Conservation (phyloP, 2,888 invertebrate genomes). For the Tinea semifulvella region DNA sequence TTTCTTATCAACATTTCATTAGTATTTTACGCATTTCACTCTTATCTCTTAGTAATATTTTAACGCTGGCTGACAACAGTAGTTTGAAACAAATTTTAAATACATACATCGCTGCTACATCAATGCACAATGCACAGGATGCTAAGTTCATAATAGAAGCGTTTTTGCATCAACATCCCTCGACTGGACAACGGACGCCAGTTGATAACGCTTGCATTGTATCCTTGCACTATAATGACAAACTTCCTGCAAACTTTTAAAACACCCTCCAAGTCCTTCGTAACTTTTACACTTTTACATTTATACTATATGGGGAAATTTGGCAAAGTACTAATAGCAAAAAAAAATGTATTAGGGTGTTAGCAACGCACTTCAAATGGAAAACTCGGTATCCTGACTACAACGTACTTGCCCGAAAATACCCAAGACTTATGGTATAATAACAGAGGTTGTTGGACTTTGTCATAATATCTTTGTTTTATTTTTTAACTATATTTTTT, state of each 20-base stretch:
- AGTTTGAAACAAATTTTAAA: conserved; percentile 4
- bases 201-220: conserved; percentile 3
- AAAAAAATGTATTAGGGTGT: too few species aligned
- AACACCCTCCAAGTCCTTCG: neutral
- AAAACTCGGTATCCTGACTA: too few species aligned
- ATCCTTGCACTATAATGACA: conserved; percentile 12
- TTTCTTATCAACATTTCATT: conserved; percentile 2
- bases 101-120: neutral
- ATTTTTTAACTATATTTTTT: too few species aligned
- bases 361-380: too few species aligned
- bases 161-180: conserved; percentile 31
- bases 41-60: too few species aligned
- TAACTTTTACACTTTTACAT: too few species aligned
- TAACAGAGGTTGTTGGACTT: too few species aligned
- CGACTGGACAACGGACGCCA: conserved; percentile 17
- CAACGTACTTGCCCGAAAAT: too few species aligned
- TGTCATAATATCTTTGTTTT: too few species aligned
- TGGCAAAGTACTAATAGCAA: neutral
- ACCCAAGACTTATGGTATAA: too few species aligned
- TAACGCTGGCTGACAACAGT: neutral
- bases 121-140: conserved; percentile 37
- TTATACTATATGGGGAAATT: neutral
- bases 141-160: conserved; percentile 27
- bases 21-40: neutral
- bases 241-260: conserved; percentile 12